Evolutionary conservation across 2,797 vertebrate genomes (phyloP).

Genomic region (Anisognathus igniventris): DNA sequence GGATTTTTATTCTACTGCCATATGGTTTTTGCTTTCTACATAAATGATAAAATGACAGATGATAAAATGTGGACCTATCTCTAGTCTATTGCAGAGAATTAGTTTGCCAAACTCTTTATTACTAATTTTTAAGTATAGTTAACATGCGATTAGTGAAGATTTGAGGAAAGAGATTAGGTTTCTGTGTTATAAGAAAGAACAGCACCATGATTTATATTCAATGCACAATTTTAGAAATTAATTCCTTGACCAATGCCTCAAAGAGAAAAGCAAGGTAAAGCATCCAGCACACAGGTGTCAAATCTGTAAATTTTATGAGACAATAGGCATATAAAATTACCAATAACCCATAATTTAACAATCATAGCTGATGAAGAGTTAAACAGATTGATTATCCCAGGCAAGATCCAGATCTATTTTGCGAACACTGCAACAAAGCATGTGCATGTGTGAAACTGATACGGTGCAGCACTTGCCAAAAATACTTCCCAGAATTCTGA

Average conservation of each 20-base stretch:
- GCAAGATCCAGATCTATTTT: not conserved
- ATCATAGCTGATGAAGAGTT: not conserved
- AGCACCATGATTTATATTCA: not conserved
- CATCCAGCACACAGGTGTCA: not conserved
- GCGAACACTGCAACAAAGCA: not conserved
- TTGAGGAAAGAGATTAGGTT: not conserved
- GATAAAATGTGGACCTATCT: not conserved
- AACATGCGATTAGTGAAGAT: not conserved
- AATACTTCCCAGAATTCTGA: not conserved
- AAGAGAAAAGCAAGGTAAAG: not conserved
- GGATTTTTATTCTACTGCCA: not conserved
- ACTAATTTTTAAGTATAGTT: not conserved
- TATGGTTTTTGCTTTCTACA: not conserved
- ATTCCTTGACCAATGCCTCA: not conserved
- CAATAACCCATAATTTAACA: not conserved
- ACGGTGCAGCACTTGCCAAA: not conserved
- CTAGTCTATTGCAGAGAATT: not conserved
- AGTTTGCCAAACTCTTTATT: not conserved
- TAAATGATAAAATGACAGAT: not conserved
- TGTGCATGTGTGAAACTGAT: not conserved
- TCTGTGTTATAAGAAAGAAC: not conserved
- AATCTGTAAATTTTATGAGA: not conserved
- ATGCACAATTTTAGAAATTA: not conserved
- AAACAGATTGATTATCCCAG: not conserved
- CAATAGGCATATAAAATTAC: not conserved